Evolutionary conservation across 1,140 invertebrate genomes (phyloP).

Genomic region (Ostrea edulis): DNA sequence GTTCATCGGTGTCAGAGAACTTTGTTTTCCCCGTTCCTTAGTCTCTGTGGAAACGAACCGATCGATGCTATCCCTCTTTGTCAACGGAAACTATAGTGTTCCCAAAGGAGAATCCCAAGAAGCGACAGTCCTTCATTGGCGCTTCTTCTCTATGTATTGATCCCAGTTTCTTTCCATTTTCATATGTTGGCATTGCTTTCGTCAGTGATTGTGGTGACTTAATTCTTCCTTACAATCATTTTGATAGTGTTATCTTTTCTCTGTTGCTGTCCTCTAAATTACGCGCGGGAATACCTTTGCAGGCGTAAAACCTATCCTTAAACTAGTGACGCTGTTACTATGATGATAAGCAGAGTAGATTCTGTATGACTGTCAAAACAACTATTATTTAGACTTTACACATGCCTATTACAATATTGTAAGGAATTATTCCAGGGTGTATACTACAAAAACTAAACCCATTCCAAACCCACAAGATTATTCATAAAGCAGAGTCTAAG

Average conservation of each 20-base stretch:
- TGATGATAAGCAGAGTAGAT: no score
- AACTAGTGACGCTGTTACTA: no score
- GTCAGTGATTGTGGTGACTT: not conserved
- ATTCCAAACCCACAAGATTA: no score
- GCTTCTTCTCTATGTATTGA: not conserved
- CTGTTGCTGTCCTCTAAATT: no score
- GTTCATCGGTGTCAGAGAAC: not conserved
- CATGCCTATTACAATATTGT: no score
- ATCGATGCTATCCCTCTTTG: constrained; percentile 6
- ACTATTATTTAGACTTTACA: no score
- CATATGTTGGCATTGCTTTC: not conserved
- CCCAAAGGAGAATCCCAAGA: not conserved
- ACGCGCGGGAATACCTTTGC: no score
- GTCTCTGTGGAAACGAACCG: constrained; percentile 10
- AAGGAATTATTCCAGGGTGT: no score
- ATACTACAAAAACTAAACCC: no score
- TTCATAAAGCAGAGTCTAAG: no score
- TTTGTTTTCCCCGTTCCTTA: not conserved
- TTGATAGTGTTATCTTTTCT: not conserved
- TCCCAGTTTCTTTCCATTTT: not conserved
- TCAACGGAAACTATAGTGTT: not conserved
- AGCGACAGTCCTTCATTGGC: not conserved
- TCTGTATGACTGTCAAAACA: no score
- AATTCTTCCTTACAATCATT: not conserved
- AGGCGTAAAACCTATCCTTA: no score